These are phyloP conservation scores for Linhomoeus sp. DNA, from an alignment of 2,888 invertebrate genomes.

Conservation along the genomic window DNA sequence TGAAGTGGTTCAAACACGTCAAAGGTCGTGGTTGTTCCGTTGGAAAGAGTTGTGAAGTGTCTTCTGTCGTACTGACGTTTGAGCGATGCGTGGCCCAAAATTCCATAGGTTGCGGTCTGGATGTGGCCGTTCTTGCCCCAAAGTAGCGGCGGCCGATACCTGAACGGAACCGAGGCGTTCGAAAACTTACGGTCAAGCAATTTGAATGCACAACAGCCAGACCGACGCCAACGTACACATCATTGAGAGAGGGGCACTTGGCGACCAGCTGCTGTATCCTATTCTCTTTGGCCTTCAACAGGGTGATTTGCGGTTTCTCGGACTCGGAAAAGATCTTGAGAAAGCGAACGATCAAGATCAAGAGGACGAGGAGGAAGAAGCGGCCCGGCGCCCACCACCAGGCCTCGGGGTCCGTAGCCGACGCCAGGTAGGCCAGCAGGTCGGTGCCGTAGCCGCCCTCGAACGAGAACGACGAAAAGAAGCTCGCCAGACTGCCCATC, in stretches of 20 bases:
- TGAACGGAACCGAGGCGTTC: too few species aligned
- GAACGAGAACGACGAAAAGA: too few species aligned
- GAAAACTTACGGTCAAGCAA: too few species aligned
- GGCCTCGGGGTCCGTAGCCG: too few species aligned
- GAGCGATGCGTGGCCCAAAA: slow-evolving; percentile 49
- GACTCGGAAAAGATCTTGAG: neutral
- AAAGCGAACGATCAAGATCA: neutral
- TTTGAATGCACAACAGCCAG: too few species aligned
- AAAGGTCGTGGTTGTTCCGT: slow-evolving; percentile 73
- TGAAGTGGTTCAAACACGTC: slow-evolving; percentile 66
- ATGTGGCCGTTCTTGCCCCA: slow-evolving; percentile 93
- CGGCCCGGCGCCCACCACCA: neutral
- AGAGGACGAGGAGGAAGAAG: neutral
- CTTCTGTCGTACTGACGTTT: slow-evolving; percentile 70
- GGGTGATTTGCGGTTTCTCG: neutral
- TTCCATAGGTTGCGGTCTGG: slow-evolving; percentile 72
- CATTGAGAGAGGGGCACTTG: neutral
- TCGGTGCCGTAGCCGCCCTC: too few species aligned
- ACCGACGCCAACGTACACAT: too few species aligned
- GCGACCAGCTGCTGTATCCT: neutral
- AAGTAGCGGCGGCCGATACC: slow-evolving; percentile 34
- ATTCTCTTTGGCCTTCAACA: neutral
- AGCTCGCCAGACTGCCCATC: too few species aligned
- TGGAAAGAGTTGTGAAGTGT: slow-evolving; percentile 42
- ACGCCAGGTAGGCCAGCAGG: too few species aligned